These are phyloP conservation scores for Tribolium freemani DNA, from an alignment of 2,888 invertebrate species.

Conservation along the genomic window DNA sequence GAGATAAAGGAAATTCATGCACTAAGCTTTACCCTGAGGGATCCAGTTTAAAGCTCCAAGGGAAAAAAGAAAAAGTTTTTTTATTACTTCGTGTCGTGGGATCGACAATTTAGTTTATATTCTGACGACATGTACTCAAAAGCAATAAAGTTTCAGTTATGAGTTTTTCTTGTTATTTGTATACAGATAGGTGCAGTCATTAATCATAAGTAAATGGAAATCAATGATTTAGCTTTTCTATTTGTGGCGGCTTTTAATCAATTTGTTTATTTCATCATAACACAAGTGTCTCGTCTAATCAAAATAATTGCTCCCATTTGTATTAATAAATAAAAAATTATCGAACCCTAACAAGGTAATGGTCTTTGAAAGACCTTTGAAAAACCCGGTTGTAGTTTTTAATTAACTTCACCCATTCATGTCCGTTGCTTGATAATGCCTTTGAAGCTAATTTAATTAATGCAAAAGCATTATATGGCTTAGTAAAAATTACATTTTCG, in stretches of 20 bases:
- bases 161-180: background rate
- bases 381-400: background rate
- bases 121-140: constrained; percentile 23
- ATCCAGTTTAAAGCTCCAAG: constrained; percentile 19
- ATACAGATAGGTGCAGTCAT: background rate
- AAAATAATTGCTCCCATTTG: background rate
- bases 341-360: background rate
- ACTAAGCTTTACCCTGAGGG: constrained; percentile 6
- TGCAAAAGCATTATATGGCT: background rate
- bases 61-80: constrained; percentile 27
- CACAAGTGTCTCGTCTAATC: background rate
- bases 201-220: constrained; percentile 6
- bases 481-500: background rate
- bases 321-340: background rate
- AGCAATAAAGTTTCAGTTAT: constrained; percentile 10
- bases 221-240: background rate
- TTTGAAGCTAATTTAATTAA: background rate
- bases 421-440: background rate
- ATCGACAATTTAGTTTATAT: constrained; percentile 25
- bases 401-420: background rate
- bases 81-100: constrained; percentile 13
- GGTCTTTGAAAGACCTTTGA: too few species aligned
- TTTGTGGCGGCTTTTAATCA: background rate
- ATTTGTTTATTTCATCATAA: background rate
- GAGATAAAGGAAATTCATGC: constrained; percentile 29